Conservation (phyloP, 2,113 vertebrate genomes). For the Coptodon bakossiorum region DNA sequence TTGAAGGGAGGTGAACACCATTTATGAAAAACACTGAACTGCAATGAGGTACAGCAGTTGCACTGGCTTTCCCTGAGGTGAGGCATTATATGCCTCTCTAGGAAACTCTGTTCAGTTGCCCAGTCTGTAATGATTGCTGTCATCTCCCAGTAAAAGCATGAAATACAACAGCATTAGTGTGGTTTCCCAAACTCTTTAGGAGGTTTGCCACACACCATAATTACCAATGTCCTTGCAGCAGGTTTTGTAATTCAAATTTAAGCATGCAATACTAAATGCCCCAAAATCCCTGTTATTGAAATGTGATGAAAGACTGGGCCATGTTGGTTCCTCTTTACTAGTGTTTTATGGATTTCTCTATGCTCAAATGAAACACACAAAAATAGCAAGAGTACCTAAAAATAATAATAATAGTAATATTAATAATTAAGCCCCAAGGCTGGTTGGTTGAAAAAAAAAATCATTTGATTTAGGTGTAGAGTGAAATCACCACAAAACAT, state of each 20-base stretch:
- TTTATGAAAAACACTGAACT: not conserved
- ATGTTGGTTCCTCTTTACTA: not conserved
- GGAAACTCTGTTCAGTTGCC: not conserved
- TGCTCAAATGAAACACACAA: not conserved
- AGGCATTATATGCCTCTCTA: not conserved
- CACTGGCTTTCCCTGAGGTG: not conserved
- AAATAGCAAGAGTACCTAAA: not conserved
- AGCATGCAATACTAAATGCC: not conserved
- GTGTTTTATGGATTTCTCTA: not conserved
- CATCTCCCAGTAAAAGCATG: not conserved
- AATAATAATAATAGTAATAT: not conserved
- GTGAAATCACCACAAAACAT: not conserved
- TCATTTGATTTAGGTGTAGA: not conserved
- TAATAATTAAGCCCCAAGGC: not conserved
- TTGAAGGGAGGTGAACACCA: not conserved
- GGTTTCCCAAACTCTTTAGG: not conserved
- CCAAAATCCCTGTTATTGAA: not conserved
- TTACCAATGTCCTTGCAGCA: not conserved
- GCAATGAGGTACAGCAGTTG: not conserved
- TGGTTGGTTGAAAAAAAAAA: not conserved
- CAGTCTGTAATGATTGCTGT: not conserved
- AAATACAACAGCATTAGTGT: not conserved
- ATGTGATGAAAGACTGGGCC: not conserved
- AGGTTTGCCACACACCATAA: slow-evolving; percentile 18
- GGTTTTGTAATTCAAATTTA: not conserved